A percentile compares a stretch with the other conserved stretches of the same genome.
phyloP scores from a whole-genome alignment of 2,797 vertebrate genomes.

The Nyctibius grandis region DNA sequence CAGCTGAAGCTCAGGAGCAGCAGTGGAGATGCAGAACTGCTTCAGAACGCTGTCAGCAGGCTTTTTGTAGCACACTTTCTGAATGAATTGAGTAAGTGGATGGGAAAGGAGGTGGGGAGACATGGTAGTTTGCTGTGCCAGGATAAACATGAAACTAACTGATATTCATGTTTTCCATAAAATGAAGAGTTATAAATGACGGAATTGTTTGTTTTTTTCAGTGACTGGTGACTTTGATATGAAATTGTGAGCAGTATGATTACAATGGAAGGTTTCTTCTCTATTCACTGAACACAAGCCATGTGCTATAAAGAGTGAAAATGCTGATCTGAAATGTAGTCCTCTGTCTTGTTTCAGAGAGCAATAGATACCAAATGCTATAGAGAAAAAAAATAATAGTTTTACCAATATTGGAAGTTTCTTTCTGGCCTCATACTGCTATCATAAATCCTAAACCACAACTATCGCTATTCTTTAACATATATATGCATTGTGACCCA shows the following conservation, averaged over 20 bases:
- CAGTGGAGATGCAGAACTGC: not conserved
- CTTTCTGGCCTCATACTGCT: not conserved
- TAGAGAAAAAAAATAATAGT: not conserved
- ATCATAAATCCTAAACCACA: not conserved
- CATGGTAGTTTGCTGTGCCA: not conserved
- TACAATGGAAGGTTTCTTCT: not conserved
- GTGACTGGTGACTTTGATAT: not conserved
- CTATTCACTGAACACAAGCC: not conserved
- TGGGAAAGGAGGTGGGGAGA: not conserved
- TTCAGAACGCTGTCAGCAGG: not conserved
- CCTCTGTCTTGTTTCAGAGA: not conserved
- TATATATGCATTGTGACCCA: not conserved
- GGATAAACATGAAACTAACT: not conserved
- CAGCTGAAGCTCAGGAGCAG: not conserved
- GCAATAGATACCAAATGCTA: not conserved
- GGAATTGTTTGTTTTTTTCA: not conserved
- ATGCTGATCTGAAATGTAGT: not conserved
- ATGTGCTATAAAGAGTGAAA: not conserved
- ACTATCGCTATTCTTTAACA: not conserved
- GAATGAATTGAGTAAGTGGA: not conserved
- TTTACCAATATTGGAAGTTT: not conserved
- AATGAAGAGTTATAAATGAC: not conserved
- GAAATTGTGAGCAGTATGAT: not conserved
- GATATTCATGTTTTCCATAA: not conserved
- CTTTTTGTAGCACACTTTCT: not conserved